Evolutionary conservation across 2,888 invertebrate genomes (phyloP), one percentile per base, ranked within the genome.

Genomic region (Ophion ventricosus): DNA sequence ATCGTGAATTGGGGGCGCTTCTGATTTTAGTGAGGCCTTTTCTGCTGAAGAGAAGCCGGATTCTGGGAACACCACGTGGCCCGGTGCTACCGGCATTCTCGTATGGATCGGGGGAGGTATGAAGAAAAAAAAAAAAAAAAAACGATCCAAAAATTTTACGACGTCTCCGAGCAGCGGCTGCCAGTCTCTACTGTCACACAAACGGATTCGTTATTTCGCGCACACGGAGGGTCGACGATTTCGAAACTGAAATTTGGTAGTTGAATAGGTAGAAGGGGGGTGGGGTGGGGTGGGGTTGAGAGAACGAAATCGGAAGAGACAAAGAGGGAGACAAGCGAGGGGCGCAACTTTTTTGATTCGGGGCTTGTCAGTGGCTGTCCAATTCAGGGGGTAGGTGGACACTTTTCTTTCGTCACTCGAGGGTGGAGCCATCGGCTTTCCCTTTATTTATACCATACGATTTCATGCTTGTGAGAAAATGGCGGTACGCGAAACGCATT

Each of bases 71-170:
- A 40, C 49, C 73, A 69, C 77, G 77, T 82, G 78, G 40, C 73
- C 40, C 49, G 20, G 54, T 64, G 26, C 64, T 29, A 20, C 29
- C 17, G 26, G 26, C 26, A 40, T 14, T 17, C 57, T 59, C 59
- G 23, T 40, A 40, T 14, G 40, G 59, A 40, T 20, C 59, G 40
- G 56, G 54, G 26, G 43, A 10, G 23, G 0, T 23, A n/a, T 5
- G 57, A 11, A 11, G 35, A 26, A 72, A 49, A 35, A 20, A 35
- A 72, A 83, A 80, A 73, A 86, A 84, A 80, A 81, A 86, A 77
- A 76, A 25, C n/a, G 3, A 14, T 80, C 84, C 79, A 82, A 84
- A 81, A 87, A 83, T 87, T 86, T 86, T 87, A 87, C 87, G 84
- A 84, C 67, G 10, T 49, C 17, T 49, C 49, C 17, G 26, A 40